Conservation (phyloP, 2,113 vertebrate species). For the Hirundichthys speculiger region DNA sequence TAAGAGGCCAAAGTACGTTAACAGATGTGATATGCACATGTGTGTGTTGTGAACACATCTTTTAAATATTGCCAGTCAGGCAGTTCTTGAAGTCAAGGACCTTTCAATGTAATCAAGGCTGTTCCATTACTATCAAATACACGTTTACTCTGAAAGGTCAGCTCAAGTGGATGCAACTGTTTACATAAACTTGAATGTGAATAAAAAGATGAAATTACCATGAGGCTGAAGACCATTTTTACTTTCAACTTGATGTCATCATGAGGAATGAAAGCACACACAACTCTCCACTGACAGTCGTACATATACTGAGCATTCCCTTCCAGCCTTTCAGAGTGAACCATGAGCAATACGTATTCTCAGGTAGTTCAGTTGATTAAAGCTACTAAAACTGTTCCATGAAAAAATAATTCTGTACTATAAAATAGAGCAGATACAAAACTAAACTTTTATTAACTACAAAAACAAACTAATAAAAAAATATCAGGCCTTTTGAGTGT, state of each 20-base stretch:
- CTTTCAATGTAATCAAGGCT: background rate
- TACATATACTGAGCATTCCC: slow-evolving; percentile 57
- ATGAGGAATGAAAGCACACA: background rate
- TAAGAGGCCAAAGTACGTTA: slow-evolving; percentile 14
- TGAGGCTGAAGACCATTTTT: background rate
- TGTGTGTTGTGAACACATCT: no score
- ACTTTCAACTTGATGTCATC: no score
- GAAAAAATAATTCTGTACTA: slow-evolving; percentile 73
- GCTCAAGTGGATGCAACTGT: slow-evolving; percentile 18
- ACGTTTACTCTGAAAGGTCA: slow-evolving; percentile 5
- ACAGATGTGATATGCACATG: background rate
- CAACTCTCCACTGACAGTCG: slow-evolving; percentile 73
- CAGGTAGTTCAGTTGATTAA: slow-evolving; percentile 67
- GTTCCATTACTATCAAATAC: background rate
- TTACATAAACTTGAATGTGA: slow-evolving; percentile 46
- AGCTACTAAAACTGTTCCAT: slow-evolving; percentile 72
- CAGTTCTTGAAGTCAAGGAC: slow-evolving; percentile 22
- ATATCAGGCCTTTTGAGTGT: slow-evolving; percentile 47
- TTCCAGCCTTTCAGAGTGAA: slow-evolving; percentile 42
- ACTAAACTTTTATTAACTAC: slow-evolving; percentile 58
- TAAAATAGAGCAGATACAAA: slow-evolving; percentile 71
- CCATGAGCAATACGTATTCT: slow-evolving; percentile 47
- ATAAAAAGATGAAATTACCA: slow-evolving; percentile 20
- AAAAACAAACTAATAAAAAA: slow-evolving; percentile 43
- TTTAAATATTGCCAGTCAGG: no score